phyloP scores from a whole-genome alignment of 2,797 vertebrate genomes.

The Pseudomugil gertrudae region DNA sequence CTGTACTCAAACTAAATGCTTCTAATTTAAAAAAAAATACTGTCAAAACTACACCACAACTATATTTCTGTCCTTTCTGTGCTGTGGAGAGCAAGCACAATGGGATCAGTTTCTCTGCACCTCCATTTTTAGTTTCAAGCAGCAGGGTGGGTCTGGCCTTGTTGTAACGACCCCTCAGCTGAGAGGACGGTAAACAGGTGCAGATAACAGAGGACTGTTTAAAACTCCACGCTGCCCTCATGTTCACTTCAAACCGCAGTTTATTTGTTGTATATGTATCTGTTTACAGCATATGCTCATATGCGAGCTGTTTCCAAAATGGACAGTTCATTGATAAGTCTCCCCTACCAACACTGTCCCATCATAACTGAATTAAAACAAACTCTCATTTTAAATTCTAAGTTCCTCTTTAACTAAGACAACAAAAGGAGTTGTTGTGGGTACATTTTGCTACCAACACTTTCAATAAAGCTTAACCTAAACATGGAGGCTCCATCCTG shows the following conservation, averaged over 20 bases:
- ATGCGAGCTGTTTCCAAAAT: slow-evolving; percentile 6
- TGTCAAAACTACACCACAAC: too few relatives aligned
- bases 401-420: not conserved
- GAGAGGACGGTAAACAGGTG: slow-evolving; percentile 62
- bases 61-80: slow-evolving; percentile 2
- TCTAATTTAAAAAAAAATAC: not conserved
- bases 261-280: too few relatives aligned
- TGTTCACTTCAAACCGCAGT: not conserved
- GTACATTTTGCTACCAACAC: not conserved
- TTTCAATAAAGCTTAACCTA: slow-evolving; percentile 17
- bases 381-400: too few relatives aligned
- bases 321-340: slow-evolving; percentile 17
- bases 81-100: slow-evolving; percentile 9
- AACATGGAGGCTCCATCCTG: slow-evolving; percentile 13
- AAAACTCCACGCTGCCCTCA: slow-evolving; percentile 2
- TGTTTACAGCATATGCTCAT: too few relatives aligned
- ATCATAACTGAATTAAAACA: not conserved
- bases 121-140: slow-evolving; percentile 74
- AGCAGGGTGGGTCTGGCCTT: slow-evolving; percentile 43
- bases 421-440: not conserved
- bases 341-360: not conserved
- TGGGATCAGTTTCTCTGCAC: slow-evolving; percentile 58
- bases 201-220: slow-evolving; percentile 12
- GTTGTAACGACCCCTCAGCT: slow-evolving; percentile 43
- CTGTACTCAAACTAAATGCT: not conserved